Percentiles rank a stretch among this genome's conserved stretches.
phyloP scores from a whole-genome alignment of 2,888 invertebrate genomes.

The Melanostoma scalare region DNA sequence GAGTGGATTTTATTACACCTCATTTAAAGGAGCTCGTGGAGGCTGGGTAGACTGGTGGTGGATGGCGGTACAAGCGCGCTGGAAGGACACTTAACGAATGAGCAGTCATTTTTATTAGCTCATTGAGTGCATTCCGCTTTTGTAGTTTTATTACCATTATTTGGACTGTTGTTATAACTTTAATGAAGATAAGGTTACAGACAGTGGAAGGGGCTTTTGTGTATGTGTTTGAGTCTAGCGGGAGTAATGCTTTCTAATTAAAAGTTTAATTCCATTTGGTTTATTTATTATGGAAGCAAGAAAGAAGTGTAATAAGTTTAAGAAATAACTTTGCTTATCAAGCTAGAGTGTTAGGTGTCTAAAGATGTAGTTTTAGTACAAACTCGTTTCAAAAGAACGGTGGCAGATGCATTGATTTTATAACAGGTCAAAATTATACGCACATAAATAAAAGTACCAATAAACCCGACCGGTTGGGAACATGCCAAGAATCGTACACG shows the following conservation, averaged over 20 bases:
- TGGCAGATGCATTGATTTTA: too few relatives aligned
- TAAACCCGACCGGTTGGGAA: too few relatives aligned
- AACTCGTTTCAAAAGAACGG: too few relatives aligned
- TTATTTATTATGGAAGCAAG: constrained; percentile 24
- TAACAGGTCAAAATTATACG: too few relatives aligned
- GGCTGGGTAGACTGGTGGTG: neutral
- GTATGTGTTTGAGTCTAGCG: constrained; percentile 6
- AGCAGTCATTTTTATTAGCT: constrained; percentile 69
- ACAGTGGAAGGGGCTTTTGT: constrained; percentile 17
- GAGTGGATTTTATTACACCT: constrained; percentile 69
- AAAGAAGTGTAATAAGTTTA: too few relatives aligned
- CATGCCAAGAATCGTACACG: too few relatives aligned
- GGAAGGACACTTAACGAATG: constrained; percentile 31
- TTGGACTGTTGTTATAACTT: constrained; percentile 71
- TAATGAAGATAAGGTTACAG: constrained; percentile 70
- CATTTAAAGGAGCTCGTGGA: constrained; percentile 39
- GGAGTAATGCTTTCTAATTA: constrained; percentile 55
- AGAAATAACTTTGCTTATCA: too few relatives aligned
- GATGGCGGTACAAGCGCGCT: neutral
- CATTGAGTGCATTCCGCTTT: constrained; percentile 71
- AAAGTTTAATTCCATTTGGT: constrained; percentile 45
- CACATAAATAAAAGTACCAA: too few relatives aligned
- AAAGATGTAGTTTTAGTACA: too few relatives aligned
- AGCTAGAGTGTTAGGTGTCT: too few relatives aligned
- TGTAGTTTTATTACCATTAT: constrained; percentile 68